Percentiles rank a stretch among this genome's conserved stretches.
Evolutionary conservation across 2,113 vertebrate genomes (phyloP).

Genomic region (Gavia stellata): DNA sequence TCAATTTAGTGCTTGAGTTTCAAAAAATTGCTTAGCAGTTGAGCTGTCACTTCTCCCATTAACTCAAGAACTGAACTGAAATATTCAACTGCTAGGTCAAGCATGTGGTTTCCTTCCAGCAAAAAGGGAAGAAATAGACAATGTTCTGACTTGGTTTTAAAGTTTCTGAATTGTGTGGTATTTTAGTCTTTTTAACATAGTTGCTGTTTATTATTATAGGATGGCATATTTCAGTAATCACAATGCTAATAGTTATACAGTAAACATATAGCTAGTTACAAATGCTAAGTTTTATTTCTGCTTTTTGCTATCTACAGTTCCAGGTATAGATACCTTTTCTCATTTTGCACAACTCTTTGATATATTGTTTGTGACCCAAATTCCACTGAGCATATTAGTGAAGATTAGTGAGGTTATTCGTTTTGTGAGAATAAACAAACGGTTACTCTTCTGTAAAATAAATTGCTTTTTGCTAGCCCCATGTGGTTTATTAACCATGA

Average conservation of each 20-base stretch:
- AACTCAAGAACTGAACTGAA: background rate
- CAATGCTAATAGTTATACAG: background rate
- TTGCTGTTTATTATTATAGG: background rate
- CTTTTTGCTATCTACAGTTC: background rate
- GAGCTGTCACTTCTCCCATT: background rate
- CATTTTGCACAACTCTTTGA: background rate
- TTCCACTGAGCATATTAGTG: background rate
- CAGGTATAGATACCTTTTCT: background rate
- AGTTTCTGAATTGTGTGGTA: background rate
- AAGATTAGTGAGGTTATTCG: background rate
- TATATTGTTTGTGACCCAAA: background rate
- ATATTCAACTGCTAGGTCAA: background rate
- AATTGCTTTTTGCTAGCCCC: background rate
- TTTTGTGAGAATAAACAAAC: background rate
- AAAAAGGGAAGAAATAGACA: background rate
- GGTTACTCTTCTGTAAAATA: background rate
- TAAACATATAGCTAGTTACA: background rate
- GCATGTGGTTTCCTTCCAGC: background rate
- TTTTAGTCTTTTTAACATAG: background rate
- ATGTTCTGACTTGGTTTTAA: background rate
- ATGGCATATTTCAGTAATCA: background rate
- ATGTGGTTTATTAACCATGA: background rate
- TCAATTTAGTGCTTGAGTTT: constrained; percentile 10
- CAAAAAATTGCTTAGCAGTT: background rate
- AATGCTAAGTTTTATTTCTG: background rate